phyloP scores from a whole-genome alignment of 92 coral and sea anemone genomes.

The Porites lobata region DNA sequence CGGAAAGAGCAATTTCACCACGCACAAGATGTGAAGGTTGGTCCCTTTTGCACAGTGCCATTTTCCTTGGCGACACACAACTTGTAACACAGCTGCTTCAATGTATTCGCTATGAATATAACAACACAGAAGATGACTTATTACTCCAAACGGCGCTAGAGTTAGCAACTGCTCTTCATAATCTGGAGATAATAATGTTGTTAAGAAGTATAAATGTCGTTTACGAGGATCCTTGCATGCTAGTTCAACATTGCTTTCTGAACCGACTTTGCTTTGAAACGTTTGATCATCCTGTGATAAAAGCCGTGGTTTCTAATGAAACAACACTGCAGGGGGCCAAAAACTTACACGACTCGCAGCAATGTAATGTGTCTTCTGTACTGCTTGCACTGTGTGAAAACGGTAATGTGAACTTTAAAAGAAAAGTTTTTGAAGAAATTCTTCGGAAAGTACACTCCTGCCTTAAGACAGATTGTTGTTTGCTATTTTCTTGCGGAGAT shows the following conservation, averaged over 20 bases:
- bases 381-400: not conserved
- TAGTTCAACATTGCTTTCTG: not conserved
- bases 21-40: not conserved
- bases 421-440: slow-evolving; percentile 7
- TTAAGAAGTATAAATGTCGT: not conserved
- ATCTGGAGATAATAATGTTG: not conserved
- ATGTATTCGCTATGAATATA: not conserved
- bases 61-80: not conserved
- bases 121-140: too few species aligned
- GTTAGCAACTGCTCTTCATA: slow-evolving; percentile 15
- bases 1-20: not conserved
- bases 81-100: slow-evolving; percentile 2
- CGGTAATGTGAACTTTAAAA: not conserved
- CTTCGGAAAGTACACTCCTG: not conserved
- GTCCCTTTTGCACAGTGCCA: slow-evolving; percentile 18
- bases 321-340: not conserved
- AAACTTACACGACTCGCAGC: not conserved
- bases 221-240: not conserved
- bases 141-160: slow-evolving; percentile 12
- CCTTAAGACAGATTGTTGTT: not conserved
- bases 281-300: slow-evolving; percentile 16
- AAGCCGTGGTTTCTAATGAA: slow-evolving; percentile 1
- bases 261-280: not conserved
- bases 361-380: not conserved
- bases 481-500: not conserved